phyloP scores from a whole-genome alignment of 2,113 vertebrate genomes.

The Prietella phreatophila region DNA sequence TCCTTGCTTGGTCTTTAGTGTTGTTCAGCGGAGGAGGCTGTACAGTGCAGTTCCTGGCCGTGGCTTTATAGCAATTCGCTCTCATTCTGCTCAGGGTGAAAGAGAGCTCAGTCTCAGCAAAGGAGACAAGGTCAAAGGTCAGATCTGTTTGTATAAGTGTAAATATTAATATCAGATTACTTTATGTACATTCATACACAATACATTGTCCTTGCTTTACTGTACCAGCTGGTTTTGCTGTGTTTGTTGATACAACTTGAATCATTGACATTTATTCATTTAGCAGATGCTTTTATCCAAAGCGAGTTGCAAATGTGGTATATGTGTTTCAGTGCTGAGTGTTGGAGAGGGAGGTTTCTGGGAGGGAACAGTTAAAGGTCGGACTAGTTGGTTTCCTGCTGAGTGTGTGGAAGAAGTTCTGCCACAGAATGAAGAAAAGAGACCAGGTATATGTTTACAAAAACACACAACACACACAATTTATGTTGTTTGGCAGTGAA shows the following conservation, averaged over 20 bases:
- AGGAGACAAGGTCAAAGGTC: constrained; percentile 92
- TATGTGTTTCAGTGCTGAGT: constrained; percentile 71
- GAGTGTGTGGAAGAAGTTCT: constrained; percentile 88
- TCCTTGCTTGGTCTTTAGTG: constrained; percentile 49
- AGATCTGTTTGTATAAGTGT: constrained; percentile 36
- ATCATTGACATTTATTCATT: too few relatives aligned
- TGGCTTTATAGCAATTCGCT: constrained; percentile 82
- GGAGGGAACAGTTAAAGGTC: constrained; percentile 89
- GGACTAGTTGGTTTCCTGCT: constrained; percentile 88
- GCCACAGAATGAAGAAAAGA: constrained; percentile 76
- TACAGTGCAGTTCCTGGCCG: constrained; percentile 88
- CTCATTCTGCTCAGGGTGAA: constrained; percentile 81
- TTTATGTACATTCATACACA: not conserved
- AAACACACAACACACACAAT: not conserved
- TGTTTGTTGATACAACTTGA: not conserved
- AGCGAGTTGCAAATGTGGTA: not conserved
- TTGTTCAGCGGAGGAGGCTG: constrained; percentile 78
- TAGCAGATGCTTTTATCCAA: too few relatives aligned
- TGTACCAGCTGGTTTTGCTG: not conserved
- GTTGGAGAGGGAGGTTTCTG: constrained; percentile 91
- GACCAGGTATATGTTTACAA: constrained; percentile 70
- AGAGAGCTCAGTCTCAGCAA: constrained; percentile 86
- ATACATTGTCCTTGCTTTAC: not conserved
- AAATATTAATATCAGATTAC: not conserved
- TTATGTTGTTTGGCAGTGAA: not conserved